Conservation (phyloP, 2,113 vertebrate species). For the Camelus bactrianus region DNA sequence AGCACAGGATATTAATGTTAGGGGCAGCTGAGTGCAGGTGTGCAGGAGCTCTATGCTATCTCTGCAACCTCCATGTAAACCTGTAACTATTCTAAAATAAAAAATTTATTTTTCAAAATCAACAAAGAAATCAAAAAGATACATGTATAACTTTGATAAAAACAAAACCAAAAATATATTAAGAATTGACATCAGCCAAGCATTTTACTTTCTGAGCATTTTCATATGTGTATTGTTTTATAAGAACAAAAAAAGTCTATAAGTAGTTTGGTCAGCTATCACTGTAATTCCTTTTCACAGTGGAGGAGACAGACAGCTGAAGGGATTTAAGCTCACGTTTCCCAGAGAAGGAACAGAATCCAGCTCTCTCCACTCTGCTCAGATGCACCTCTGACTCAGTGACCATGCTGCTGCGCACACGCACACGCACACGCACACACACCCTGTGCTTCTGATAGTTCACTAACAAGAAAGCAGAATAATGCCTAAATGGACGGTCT, state of each 20-base stretch:
- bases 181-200: not conserved
- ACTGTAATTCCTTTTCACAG: not conserved
- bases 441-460: not conserved
- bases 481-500: not conserved
- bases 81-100: not conserved
- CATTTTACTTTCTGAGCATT: not conserved
- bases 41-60: not conserved
- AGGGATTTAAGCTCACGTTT: fast-evolving
- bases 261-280: fast-evolving
- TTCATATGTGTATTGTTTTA: not conserved
- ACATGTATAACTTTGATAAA: not conserved
- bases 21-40: fast-evolving
- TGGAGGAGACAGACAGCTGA: not conserved
- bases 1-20: fast-evolving
- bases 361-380: not conserved
- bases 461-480: no score
- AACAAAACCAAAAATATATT: not conserved
- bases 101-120: not conserved
- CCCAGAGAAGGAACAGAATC: not conserved
- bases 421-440: not conserved
- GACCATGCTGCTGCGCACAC: no score
- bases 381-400: not conserved
- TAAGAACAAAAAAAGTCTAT: not conserved
- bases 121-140: not conserved
- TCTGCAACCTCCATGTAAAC: not conserved